Evolutionary conservation across 2,888 invertebrate species (phyloP), one percentile per base, ranked within the genome.

Genomic region (Cantharis lateralis): DNA sequence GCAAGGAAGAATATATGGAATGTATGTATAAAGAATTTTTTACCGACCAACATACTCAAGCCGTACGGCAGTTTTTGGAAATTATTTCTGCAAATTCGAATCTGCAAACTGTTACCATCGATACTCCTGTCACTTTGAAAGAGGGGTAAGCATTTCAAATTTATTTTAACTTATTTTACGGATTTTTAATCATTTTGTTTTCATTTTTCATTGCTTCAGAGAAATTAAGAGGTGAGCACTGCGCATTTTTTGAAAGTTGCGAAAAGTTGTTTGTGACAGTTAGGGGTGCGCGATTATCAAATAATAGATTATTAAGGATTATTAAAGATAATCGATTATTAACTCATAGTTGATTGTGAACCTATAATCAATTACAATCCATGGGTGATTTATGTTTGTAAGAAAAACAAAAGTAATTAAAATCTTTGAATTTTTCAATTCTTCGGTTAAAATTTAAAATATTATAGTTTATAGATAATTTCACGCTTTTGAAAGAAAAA

Each of bases 1-100:
- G 95, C 90, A 97, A 97, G 89, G 97, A 97, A 89, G 96, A 95
- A 86, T 97, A 97, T 88, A 97, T 97, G 93, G 94, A 94, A 70
- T 94, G 94, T 84, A 91, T 97, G 85, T 96, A 96, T 87, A 92
- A 92, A 84, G 93, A 93, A 88, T 95, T 95, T 90, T 94, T 93
- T 89, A 95, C 94, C 81, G 93, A 94, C 82, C 91, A 91, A 88
- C 94, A 95, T 89, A 93, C 94, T 86, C 92, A 93, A 86, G 93
- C 94, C 78, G 93, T 95, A 80, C 92, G 93, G 86, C 93, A 95
- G 91, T 97, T 96, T 89, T 90, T 97, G 79, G 96, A 97, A 90
- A 94, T 95, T 82, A 95, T 97, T 86, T 97, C 97, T 63, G 95
- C 96, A 3, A 93, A 93, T 81, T 91, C 93, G 10, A 92, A 92